Conservation (phyloP, 2,113 vertebrate species). For the Phalacrocorax pelagicus region DNA sequence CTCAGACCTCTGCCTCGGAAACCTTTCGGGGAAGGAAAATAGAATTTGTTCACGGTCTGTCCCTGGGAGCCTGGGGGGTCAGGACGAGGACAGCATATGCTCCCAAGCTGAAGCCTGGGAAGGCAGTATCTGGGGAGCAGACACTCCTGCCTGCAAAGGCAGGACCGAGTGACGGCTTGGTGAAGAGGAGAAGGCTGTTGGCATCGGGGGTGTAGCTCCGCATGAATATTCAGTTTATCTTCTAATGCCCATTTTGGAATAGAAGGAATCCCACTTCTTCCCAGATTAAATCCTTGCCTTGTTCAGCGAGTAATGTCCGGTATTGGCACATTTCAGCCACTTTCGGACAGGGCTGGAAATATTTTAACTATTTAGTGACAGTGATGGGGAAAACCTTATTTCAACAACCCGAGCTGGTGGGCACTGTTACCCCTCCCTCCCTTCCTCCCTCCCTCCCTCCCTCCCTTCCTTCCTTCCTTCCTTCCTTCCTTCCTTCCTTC, state of each 20-base stretch:
- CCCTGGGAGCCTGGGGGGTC: background rate
- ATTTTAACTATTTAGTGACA: conserved; percentile 1
- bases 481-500: background rate
- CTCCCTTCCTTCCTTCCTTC: background rate
- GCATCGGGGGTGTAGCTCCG: background rate
- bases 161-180: background rate
- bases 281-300: background rate
- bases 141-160: background rate
- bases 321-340: background rate
- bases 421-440: background rate
- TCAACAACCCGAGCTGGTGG: background rate
- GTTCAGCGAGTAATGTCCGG: background rate
- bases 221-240: background rate
- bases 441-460: background rate
- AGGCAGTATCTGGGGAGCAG: background rate
- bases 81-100: conserved; percentile 26
- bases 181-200: background rate
- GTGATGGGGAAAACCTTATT: background rate
- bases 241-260: background rate
- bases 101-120: conserved; percentile 10
- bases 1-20: background rate
- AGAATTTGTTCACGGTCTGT: background rate
- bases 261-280: background rate
- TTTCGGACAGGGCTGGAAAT: background rate
- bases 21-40: background rate